These are phyloP conservation scores for Fregetta grallaria DNA, from an alignment of 2,113 vertebrate genomes.

Conservation along the genomic window DNA sequence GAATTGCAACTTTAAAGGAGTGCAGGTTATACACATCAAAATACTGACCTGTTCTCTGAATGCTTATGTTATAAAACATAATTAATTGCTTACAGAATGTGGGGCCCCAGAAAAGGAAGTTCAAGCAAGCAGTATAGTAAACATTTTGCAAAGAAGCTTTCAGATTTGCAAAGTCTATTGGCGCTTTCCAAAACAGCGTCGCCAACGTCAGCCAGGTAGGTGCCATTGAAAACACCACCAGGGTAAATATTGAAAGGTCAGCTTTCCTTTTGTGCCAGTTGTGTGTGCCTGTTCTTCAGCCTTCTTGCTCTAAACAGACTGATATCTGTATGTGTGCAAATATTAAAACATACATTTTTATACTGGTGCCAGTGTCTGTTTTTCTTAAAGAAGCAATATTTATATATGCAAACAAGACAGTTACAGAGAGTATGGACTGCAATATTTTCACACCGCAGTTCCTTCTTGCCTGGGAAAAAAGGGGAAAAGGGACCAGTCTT, in stretches of 20 bases:
- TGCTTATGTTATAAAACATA: constrained; percentile 9
- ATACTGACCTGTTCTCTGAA: neutral
- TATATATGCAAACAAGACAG: constrained; percentile 41
- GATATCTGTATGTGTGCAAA: constrained; percentile 33
- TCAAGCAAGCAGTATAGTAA: neutral
- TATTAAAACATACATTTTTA: constrained; percentile 39
- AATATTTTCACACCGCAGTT: neutral
- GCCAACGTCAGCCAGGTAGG: constrained; percentile 45
- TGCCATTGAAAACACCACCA: constrained; percentile 60
- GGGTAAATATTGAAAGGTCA: constrained; percentile 58
- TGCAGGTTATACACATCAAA: neutral
- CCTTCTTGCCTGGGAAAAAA: neutral
- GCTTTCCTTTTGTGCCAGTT: constrained; percentile 57
- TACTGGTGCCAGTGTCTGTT: constrained; percentile 21
- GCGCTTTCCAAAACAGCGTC: neutral
- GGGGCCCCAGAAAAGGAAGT: constrained; percentile 20
- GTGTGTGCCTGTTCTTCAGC: constrained; percentile 7
- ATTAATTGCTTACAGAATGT: constrained; percentile 48
- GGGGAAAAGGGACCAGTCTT: neutral
- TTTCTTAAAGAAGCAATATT: constrained; percentile 39
- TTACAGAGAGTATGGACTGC: neutral
- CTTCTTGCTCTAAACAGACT: constrained; percentile 20
- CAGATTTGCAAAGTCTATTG: constrained; percentile 15
- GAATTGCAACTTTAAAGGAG: neutral
- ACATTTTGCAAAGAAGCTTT: constrained; percentile 49